Percentiles rank a stretch among this genome's conserved stretches.
Evolutionary conservation across 2,113 vertebrate genomes (phyloP).

Genomic region (Mastomys natalensis): DNA sequence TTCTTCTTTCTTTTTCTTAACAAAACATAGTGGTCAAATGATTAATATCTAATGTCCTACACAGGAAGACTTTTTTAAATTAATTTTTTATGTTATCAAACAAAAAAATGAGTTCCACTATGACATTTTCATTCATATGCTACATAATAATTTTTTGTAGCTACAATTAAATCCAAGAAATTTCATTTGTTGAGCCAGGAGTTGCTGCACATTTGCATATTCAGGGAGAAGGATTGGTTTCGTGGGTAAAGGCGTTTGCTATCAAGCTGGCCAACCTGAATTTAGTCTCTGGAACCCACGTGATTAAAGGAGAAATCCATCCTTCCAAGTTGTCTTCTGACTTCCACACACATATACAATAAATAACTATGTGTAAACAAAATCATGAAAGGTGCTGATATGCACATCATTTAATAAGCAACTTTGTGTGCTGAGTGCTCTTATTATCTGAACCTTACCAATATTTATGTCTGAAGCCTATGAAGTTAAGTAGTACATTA

Average conservation of each 20-base stretch:
- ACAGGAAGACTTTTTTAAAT: neutral
- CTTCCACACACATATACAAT: neutral
- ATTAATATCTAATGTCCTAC: neutral
- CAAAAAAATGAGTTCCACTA: neutral
- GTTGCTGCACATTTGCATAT: neutral
- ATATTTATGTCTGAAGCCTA: neutral
- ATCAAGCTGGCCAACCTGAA: neutral
- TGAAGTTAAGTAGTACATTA: neutral
- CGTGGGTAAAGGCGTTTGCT: too few species aligned
- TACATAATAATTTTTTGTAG: neutral
- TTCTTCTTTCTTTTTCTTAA: conserved; percentile 11
- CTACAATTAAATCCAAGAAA: neutral
- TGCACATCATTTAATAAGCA: conserved; percentile 9
- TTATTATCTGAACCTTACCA: neutral
- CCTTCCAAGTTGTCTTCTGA: neutral
- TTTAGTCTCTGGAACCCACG: neutral
- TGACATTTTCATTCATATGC: neutral
- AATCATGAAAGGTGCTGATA: too few species aligned
- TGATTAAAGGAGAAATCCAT: neutral
- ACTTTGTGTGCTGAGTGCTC: neutral
- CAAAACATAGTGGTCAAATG: conserved; percentile 1
- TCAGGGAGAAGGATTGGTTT: neutral
- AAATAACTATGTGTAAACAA: neutral
- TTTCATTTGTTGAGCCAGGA: conserved; percentile 8
- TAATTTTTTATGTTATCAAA: neutral